phyloP scores from a whole-genome alignment of 2,888 invertebrate species.

The Spodoptera exigua region DNA sequence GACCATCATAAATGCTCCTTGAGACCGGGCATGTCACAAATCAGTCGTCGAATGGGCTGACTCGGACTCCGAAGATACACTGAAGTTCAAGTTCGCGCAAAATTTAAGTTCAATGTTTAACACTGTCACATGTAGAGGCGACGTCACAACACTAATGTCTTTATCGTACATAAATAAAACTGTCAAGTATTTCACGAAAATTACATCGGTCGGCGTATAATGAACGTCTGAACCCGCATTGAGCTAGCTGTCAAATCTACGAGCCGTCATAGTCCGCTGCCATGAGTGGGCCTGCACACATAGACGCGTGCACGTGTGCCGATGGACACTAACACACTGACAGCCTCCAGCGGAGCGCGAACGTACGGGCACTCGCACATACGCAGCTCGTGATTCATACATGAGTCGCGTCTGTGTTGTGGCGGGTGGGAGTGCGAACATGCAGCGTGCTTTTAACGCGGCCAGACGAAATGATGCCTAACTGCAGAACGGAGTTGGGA shows the following conservation, averaged over 20 bases:
- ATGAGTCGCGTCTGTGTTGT: constrained; percentile 80
- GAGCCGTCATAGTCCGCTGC: constrained; percentile 89
- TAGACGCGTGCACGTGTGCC: constrained; percentile 77
- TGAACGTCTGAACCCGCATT: constrained; percentile 89
- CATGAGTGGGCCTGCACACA: constrained; percentile 88
- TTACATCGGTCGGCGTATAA: constrained; percentile 86
- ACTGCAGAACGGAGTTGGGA: constrained; percentile 81
- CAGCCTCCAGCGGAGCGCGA: constrained; percentile 83
- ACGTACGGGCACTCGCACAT: constrained; percentile 81
- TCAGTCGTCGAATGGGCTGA: constrained; percentile 75
- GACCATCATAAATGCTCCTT: constrained; percentile 83
- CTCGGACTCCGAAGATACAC: constrained; percentile 59
- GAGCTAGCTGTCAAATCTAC: constrained; percentile 90
- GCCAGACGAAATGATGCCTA: constrained; percentile 87
- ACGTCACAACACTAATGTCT: constrained; percentile 71
- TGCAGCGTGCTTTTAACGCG: constrained; percentile 87
- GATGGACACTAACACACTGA: constrained; percentile 86
- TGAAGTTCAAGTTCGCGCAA: constrained; percentile 83
- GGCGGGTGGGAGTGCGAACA: constrained; percentile 89
- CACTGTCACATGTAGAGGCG: constrained; percentile 60
- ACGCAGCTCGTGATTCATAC: constrained; percentile 81
- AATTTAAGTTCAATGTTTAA: constrained; percentile 66
- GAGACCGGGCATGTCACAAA: constrained; percentile 81
- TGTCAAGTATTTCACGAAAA: constrained; percentile 83
- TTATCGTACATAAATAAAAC: constrained; percentile 77